Evolutionary conservation across 1,140 invertebrate genomes (phyloP).

Genomic region (Mamestra configurata): DNA sequence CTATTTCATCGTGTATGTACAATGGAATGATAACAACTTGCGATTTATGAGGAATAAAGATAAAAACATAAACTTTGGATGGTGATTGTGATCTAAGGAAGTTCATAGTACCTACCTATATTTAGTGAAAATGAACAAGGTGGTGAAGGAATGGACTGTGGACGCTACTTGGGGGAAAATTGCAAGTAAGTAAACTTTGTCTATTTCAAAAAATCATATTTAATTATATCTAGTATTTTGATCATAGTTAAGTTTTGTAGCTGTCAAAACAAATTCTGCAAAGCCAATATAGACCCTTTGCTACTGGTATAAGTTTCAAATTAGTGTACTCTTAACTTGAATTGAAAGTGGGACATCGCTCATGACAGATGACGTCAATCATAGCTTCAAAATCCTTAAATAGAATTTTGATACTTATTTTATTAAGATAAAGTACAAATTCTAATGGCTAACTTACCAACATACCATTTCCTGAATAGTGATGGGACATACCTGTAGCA

Average conservation of each 20-base stretch:
- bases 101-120: neutral
- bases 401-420: neutral
- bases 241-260: neutral
- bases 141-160: slow-evolving; percentile 38
- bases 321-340: neutral
- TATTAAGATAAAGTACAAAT: neutral
- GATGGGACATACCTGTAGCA: neutral
- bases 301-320: neutral
- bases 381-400: neutral
- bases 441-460: neutral
- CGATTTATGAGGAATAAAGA: neutral
- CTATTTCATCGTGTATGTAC: too few relatives aligned
- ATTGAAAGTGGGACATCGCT: neutral
- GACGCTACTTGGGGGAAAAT: slow-evolving; percentile 50
- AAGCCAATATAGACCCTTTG: neutral
- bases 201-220: neutral
- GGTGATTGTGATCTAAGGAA: neutral
- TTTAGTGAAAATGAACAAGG: neutral
- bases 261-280: neutral
- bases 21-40: too few relatives aligned
- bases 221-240: neutral
- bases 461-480: neutral
- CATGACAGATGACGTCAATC: neutral
- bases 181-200: slow-evolving; percentile 41
- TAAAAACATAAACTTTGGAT: neutral